Base-by-base conservation (phyloP, 2,113 vertebrate genomes). In the Lucifuga dentata region DNA sequence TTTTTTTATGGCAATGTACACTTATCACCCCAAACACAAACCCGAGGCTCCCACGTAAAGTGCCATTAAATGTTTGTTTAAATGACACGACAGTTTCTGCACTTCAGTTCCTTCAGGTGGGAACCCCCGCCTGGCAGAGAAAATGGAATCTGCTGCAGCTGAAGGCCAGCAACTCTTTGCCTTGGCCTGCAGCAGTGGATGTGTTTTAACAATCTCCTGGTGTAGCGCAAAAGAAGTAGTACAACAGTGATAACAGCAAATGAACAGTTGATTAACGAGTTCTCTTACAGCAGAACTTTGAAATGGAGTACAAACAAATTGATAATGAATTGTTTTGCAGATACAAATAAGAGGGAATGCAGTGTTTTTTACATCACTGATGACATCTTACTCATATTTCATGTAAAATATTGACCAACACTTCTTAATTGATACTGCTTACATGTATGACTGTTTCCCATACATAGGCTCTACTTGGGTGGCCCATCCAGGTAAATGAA, bases 121-220 rank as follows among this genome's bases (percentile, higher is more conserved):
- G 81, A 76, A 40, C 76, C 76, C 78, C 66, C 11, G 45, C 85
- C 56, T 74, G 0, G 81, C 39, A 53, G 50, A 67, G 79, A 65
- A 90, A 90, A 90, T 90, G 87, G 59, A 88, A 80, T 85, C 74
- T 83, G 66, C 71, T 70, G 44, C 83, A 29, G 6, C 68, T 72
- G 66, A 63, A 68, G 73, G 75, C 73, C 38, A 23, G 16, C 48
- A 8, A 66, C 64, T 72, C 53, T 61, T 48, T 46, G 53, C 66
- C 26, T 48, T 13, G 51, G 79, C 62, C 73, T 68, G 76, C 58
- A 58, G 8, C 35, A 41, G 60, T 55, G 53, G 44, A 83, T 78
- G 29, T 43, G 69, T 66, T 78, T 71, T 51, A 65, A 58, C 45
- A 64, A 48, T 60, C 33, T 56, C 33, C 41, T 3, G 32, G 32